These are phyloP conservation scores for Pegoplata infirma DNA, from an alignment of 2,888 invertebrate genomes.

Conservation along the genomic window DNA sequence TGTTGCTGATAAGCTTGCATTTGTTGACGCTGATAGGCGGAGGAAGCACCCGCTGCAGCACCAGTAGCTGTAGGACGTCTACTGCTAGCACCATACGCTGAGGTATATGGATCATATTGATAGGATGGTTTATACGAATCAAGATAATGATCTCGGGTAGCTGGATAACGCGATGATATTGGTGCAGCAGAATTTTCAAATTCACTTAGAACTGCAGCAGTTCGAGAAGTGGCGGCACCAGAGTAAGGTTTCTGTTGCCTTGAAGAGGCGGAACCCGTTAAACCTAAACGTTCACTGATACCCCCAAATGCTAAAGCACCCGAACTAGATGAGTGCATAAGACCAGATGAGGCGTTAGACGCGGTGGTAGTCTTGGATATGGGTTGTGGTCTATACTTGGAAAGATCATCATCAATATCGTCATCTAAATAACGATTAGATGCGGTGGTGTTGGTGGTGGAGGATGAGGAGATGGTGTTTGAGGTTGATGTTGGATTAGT, in stretches of 20 bases:
- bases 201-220: constrained; percentile 64
- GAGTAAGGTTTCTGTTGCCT: constrained; percentile 65
- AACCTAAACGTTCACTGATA: constrained; percentile 72
- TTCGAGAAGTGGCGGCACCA: constrained; percentile 62
- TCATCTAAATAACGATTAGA: constrained; percentile 57
- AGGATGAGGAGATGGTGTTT: constrained; percentile 64
- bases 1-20: constrained; percentile 70
- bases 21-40: constrained; percentile 70
- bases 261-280: constrained; percentile 63
- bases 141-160: constrained; percentile 62
- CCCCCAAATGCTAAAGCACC: constrained; percentile 74
- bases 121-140: constrained; percentile 67
- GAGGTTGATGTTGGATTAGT: constrained; percentile 52
- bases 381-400: constrained; percentile 71
- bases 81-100: constrained; percentile 63
- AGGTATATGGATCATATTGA: constrained; percentile 71
- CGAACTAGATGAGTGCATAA: constrained; percentile 74
- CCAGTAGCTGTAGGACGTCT: constrained; percentile 65
- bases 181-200: constrained; percentile 60
- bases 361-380: constrained; percentile 44
- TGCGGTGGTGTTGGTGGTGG: constrained; percentile 58
- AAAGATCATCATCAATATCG: constrained; percentile 69
- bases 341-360: constrained; percentile 56
- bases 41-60: constrained; percentile 47
- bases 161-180: constrained; percentile 37